Evolutionary conservation across 2,888 invertebrate species (phyloP).

Genomic region (Globia sparganii): DNA sequence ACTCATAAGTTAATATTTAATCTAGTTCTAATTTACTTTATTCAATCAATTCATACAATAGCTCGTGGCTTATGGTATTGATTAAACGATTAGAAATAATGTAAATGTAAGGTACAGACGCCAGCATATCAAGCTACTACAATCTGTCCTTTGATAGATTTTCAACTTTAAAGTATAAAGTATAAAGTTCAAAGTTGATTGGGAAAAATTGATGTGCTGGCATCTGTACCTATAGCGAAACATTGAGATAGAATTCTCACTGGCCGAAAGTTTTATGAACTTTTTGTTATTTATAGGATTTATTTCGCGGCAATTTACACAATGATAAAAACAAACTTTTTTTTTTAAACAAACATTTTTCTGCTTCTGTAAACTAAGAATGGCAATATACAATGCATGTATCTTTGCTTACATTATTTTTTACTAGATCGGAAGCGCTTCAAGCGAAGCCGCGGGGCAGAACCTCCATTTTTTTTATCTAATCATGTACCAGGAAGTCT

Average conservation of each 20-base stretch:
- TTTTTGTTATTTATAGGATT: background rate
- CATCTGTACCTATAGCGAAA: background rate
- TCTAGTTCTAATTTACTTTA: background rate
- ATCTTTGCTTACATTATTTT: background rate
- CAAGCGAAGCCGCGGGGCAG: constrained; percentile 31
- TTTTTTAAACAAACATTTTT: background rate
- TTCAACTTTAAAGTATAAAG: no score
- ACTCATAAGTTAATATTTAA: constrained; percentile 8
- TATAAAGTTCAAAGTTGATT: no score
- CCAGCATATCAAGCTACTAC: no score
- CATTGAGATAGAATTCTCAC: background rate
- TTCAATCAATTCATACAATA: background rate
- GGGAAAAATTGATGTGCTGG: no score
- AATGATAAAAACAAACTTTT: no score
- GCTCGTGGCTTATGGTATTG: background rate
- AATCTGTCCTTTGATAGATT: no score
- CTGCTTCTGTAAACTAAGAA: background rate
- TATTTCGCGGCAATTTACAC: background rate
- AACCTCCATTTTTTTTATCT: constrained; percentile 57
- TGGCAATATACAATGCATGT: background rate
- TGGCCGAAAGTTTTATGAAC: background rate
- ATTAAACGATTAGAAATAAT: background rate
- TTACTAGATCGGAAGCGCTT: constrained; percentile 16
- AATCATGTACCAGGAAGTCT: constrained; percentile 65
- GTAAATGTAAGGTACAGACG: no score